Evolutionary conservation across 2,797 vertebrate genomes (phyloP), one percentile per base, ranked within the genome.

Genomic region (Tapirus indicus): DNA sequence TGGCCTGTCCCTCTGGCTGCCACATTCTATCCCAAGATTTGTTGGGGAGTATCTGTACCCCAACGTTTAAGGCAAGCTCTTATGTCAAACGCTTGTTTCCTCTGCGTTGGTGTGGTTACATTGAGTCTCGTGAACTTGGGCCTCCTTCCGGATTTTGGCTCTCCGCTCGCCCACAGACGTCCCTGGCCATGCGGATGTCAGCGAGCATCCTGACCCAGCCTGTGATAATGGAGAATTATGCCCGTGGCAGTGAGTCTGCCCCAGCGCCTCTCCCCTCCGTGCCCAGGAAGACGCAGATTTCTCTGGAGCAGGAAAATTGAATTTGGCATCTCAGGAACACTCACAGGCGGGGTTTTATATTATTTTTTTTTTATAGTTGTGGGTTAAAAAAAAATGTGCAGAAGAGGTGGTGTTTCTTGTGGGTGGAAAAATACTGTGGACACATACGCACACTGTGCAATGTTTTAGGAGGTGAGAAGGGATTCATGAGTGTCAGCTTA

Each of bases 181-280:
- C 2, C n/a, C 35, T 9, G 4, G 38, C 27, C 8, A 91, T 17
- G 8, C 4, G 2, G 27, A 16, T 23, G 5, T 69, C 7, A 4
- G 32, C 0, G 12, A 21, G 29, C 25, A 7, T 54, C 17, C 20
- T 1, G 5, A 23, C 44, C 41, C 6, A 27, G 44, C 16, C 16
- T 4, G 11, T 68, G 54, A 14, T 3, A 6, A 49, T 12, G n/a
- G 18, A 52, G 20, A 14, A 17, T 41, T 5, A 13, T 47, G 69
- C 35, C 35, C 6, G 32, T 1, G 44, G 5, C 54, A 1, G 0
- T 7, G 17, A 32, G 10, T 25, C 38, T 2, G 3, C 23, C 14
- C 10, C 60, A 20, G 16, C 20, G 20, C 41, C 5, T 23, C 14
- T 85, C n/a, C 9, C 41, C 52, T 69, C 62, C 0, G 1, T 4